Evolutionary conservation across 2,113 vertebrate species (phyloP), one percentile per base, ranked within the genome.

Genomic region (Entelurus aequoreus): DNA sequence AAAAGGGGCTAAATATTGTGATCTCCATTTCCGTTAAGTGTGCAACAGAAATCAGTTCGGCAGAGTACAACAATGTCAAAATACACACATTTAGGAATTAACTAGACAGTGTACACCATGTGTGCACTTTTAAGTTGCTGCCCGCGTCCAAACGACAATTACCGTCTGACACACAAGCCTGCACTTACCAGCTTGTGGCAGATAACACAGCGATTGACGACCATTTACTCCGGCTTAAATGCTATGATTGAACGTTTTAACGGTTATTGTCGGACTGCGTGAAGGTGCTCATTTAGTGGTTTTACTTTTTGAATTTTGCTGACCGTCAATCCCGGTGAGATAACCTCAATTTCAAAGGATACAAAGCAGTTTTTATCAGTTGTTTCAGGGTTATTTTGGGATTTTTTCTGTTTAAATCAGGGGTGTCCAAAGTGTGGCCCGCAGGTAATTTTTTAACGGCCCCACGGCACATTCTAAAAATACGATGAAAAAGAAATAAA

Each of bases 111-210:
- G 28, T 28, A 28, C 28, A 28, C 40, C 40, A 9, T 42, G 28
- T 35, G 28, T 53, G 8, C 10, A 53, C 51, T 53, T 53, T 53
- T 13, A 5, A 28, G 1, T 63, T 54, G 52, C 75, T 64, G 72
- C 14, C 76, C 28, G 21, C 50, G 72, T 83, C 78, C 71, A 86
- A 85, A 86, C 81, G 85, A 28, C 83, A 85, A 84, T 88, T 86
- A 88, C 84, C 62, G 83, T 85, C 83, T 83, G 83, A 81, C 78
- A 68, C 70, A 35, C 14, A 71, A 68, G 72, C 73, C 82, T 83
- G 11, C 81, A 86, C 78, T 84, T 88, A 86, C 60, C 9, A 37
- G 58, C 61, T 69, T 73, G 35, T 53, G 68, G 14, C 68, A 81
- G 81, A 81, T 77, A 37, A 78, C 78, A 77, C 5, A 9, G 62